A percentile compares a stretch with the other conserved stretches of the same genome.
Conservation (phyloP, 2,888 invertebrate species). For the Erpobdella octoculata region DNA sequence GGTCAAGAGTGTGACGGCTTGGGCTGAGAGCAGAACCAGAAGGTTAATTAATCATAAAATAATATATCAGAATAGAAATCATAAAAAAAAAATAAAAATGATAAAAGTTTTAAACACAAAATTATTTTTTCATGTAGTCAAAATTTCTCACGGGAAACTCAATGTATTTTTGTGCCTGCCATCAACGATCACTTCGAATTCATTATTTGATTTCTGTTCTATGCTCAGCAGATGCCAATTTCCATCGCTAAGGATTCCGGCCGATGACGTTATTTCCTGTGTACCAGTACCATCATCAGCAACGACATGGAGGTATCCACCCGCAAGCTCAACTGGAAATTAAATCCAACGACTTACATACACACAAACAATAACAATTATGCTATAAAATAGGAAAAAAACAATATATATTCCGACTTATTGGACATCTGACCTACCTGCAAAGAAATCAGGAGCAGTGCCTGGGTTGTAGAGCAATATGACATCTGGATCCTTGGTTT, state of each 20-base stretch:
- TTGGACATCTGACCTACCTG: too few relatives aligned
- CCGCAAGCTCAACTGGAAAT: conserved; percentile 37
- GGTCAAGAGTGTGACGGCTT: conserved; percentile 34
- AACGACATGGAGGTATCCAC: conserved; percentile 43
- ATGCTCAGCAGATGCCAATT: conserved; percentile 34
- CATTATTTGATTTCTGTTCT: conserved; percentile 25
- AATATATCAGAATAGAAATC: too few relatives aligned
- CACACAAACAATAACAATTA: neutral
- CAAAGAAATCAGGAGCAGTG: conserved; percentile 22
- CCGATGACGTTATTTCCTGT: conserved; percentile 15
- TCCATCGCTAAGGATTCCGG: conserved; percentile 27
- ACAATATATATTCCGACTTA: too few relatives aligned
- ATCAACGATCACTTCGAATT: conserved; percentile 27
- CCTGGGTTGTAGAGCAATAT: conserved; percentile 40
- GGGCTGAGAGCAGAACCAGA: conserved; percentile 6
- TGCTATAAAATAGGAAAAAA: neutral
- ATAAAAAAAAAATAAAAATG: too few relatives aligned
- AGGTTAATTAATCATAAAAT: too few relatives aligned
- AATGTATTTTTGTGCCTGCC: neutral
- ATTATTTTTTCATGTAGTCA: too few relatives aligned
- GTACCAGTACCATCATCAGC: conserved; percentile 42
- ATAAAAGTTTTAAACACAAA: too few relatives aligned
- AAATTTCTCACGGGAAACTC: conserved; percentile 8
- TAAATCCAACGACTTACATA: neutral
- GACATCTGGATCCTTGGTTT: conserved; percentile 43